These are phyloP conservation scores for Ptychochromis oligacanthus DNA, from an alignment of 2,113 vertebrate genomes.

Conservation along the genomic window DNA sequence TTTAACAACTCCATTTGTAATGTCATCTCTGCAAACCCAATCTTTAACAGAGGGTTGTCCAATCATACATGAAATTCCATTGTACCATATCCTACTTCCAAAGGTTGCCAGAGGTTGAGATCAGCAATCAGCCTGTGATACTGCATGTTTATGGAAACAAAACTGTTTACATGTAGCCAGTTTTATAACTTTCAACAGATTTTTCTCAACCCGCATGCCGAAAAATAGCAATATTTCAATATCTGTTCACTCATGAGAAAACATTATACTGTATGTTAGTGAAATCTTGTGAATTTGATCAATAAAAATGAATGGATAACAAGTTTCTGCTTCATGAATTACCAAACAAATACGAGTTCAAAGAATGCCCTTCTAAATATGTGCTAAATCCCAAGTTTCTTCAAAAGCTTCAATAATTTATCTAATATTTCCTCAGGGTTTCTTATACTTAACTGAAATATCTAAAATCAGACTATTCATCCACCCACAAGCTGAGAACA, in stretches of 20 bases:
- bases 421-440: neutral
- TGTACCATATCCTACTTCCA: neutral
- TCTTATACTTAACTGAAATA: neutral
- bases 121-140: neutral
- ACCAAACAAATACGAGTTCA: neutral
- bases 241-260: neutral
- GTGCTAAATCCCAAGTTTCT: neutral
- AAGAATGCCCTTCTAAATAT: neutral
- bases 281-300: neutral
- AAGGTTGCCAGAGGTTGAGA: neutral
- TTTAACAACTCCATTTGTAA: slow-evolving; percentile 19
- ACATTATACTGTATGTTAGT: neutral
- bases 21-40: neutral
- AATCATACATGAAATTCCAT: neutral
- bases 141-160: neutral
- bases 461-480: neutral
- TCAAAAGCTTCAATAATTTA: neutral
- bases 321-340: neutral
- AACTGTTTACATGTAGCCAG: neutral
- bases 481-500: neutral
- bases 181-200: too few relatives aligned
- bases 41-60: neutral
- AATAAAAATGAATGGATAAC: neutral
- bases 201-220: neutral
- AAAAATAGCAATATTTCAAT: neutral